Evolutionary conservation across 2,888 invertebrate genomes (phyloP), one percentile per base, ranked within the genome.

Genomic region (Xanthia togata): DNA sequence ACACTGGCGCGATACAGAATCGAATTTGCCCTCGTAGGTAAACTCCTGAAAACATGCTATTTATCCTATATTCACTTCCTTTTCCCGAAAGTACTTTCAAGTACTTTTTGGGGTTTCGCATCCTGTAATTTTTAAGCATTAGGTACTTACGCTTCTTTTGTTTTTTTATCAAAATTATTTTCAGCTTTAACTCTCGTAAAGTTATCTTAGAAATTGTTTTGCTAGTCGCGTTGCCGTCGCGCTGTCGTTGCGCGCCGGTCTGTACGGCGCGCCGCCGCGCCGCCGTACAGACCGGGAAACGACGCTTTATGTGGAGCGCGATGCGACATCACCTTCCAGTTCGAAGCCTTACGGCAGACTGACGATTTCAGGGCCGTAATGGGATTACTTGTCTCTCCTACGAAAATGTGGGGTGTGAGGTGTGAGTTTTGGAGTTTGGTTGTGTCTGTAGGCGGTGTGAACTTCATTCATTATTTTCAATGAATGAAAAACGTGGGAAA

Each of bases 271-370:
- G n/a, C n/a, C n/a, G n/a, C n/a, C n/a, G n/a, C n/a, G n/a, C n/a
- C n/a, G n/a, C n/a, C n/a, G n/a, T n/a, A n/a, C n/a, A n/a, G n/a
- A n/a, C n/a, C n/a, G n/a, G n/a, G n/a, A n/a, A n/a, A n/a, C n/a
- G n/a, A n/a, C n/a, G n/a, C n/a, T n/a, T 26, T 35, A 20, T 5
- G 6, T 31, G 6, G 20, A 73, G 9, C 20, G n/a, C 41, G 12
- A n/a, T 41, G n/a, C 12, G 38, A 71, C 72, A n/a, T 1, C n/a
- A 53, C 70, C 72, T n/a, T 31, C 23, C 41, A 12, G 41, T 41
- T 31, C 6, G 31, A 73, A 31, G 55, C 72, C 55, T 31, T 20
- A 20, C 70, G 71, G 35, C 44, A 57, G 14, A 57, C 73, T 73
- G 26, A 72, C n/a, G 12, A 35, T 35, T 57, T 57, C 47, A 73